Base-by-base conservation (phyloP, 1,140 invertebrate genomes). In the Orius insidiosus region DNA sequence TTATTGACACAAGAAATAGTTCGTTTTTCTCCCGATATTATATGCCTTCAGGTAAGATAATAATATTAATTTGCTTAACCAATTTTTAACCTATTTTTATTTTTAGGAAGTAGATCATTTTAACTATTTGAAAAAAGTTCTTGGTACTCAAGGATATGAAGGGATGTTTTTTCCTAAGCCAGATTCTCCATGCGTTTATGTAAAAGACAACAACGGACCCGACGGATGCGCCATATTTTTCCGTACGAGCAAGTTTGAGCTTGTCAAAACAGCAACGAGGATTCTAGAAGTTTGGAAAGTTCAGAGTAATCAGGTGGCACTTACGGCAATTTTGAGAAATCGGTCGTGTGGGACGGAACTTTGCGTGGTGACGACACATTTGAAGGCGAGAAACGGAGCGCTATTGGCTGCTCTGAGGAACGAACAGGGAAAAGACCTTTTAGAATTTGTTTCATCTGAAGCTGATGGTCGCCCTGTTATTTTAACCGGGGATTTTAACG, bases 171-270 rank as follows among this genome's bases (percentile, higher is more conserved):
- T 73, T 54, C 78, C 78, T 0, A 85, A 85, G 61, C 80, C 80
- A 1, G 77, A 84, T 55, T 85, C 80, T 0, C 81, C 81, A 0
- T 85, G 81, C 59, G 61, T 82, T 11, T 81, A 82, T 53, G 68
- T 80, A 34, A 60, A 70, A 45, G 71, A 72, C 34, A 82, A 82
- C 56, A 79, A 76, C 52, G 81, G 82, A 1, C 80, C 82, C 0
- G 82, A 86, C 62, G 82, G 82, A 3, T 85, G 81, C 59, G 81
- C 81, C 2, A 67, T 85, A 15, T 85, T 86, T 60, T 83, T 72
- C 57, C 65, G 70, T 35, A 66, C 63, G 34, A 63, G 72, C 35
- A 74, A 75, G 58, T 74, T 80, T 46, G 68, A 76, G 47, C 58
- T 80, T 16, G 45, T 78, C 5, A 58, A 66, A 39, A 68, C 64